phyloP scores from a whole-genome alignment of 2,888 invertebrate genomes.

The Mimumesa dahlbomi region DNA sequence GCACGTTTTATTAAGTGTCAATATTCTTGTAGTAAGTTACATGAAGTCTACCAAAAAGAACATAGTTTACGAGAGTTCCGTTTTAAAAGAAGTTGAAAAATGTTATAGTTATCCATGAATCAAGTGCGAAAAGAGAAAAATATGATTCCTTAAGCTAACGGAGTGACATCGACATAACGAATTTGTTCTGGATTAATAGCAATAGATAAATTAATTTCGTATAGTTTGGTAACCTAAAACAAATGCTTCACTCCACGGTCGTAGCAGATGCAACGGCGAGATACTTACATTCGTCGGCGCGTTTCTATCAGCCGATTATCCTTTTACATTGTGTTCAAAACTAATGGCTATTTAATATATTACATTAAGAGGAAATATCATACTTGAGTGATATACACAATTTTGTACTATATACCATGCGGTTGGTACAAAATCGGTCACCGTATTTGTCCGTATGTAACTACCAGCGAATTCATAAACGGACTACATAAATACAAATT shows the following conservation, averaged over 20 bases:
- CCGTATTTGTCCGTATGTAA: slow-evolving; percentile 42
- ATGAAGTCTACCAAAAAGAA: background rate
- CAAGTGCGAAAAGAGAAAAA: background rate
- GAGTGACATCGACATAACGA: background rate
- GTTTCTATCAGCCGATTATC: slow-evolving; percentile 25
- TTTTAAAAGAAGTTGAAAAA: background rate
- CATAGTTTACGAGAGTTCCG: background rate
- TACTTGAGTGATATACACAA: slow-evolving; percentile 48
- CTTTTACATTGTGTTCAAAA: slow-evolving; percentile 42
- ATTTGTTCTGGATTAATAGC: slow-evolving; percentile 7
- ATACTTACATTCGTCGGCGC: slow-evolving; percentile 47
- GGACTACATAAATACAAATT: slow-evolving; percentile 45
- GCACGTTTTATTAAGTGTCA: background rate
- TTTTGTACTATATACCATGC: slow-evolving; percentile 66
- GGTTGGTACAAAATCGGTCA: slow-evolving; percentile 53
- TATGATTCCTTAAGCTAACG: background rate
- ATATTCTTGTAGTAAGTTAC: background rate
- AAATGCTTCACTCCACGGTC: slow-evolving; percentile 14
- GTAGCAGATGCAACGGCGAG: slow-evolving; percentile 25
- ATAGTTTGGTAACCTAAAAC: slow-evolving; percentile 57
- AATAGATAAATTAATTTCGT: slow-evolving; percentile 14
- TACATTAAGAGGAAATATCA: slow-evolving; percentile 32
- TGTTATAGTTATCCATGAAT: background rate
- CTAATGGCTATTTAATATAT: slow-evolving; percentile 32
- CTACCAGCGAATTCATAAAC: slow-evolving; percentile 45